Evolutionary conservation across 2,797 vertebrate species (phyloP).

Genomic region (Myotis findleyi): DNA sequence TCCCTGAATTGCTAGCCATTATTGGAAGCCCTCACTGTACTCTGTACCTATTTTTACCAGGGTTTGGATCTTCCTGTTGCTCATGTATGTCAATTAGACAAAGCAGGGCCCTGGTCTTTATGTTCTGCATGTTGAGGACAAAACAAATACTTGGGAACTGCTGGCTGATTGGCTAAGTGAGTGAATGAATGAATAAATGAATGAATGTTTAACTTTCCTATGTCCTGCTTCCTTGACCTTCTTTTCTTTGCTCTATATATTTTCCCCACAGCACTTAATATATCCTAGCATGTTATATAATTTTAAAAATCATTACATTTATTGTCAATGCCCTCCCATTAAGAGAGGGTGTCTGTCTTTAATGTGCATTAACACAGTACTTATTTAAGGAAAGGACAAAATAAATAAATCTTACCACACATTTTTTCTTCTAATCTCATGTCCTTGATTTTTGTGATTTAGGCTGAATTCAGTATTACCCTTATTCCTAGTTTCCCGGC

Average conservation of each 20-base stretch:
- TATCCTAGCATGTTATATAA: background rate
- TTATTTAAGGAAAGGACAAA: constrained; percentile 28
- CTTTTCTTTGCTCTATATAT: background rate
- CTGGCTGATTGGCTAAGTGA: background rate
- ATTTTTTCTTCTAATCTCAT: constrained; percentile 9
- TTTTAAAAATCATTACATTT: background rate
- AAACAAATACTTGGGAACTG: background rate
- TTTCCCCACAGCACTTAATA: background rate
- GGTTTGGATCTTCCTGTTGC: background rate
- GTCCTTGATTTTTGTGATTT: constrained; percentile 22
- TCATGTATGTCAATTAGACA: background rate
- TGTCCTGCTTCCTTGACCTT: constrained; percentile 38
- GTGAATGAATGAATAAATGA: background rate
- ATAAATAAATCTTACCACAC: background rate
- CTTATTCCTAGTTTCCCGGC: background rate
- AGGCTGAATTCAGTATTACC: background rate
- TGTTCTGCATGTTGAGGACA: background rate
- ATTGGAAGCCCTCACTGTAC: background rate
- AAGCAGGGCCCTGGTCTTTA: background rate
- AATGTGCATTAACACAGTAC: background rate
- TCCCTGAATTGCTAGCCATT: background rate
- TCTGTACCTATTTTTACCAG: background rate
- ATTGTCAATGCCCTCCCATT: background rate
- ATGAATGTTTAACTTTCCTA: background rate
- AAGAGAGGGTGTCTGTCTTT: background rate